Evolutionary conservation across 2,888 invertebrate genomes (phyloP).

Genomic region (Agonopterix heracliana): DNA sequence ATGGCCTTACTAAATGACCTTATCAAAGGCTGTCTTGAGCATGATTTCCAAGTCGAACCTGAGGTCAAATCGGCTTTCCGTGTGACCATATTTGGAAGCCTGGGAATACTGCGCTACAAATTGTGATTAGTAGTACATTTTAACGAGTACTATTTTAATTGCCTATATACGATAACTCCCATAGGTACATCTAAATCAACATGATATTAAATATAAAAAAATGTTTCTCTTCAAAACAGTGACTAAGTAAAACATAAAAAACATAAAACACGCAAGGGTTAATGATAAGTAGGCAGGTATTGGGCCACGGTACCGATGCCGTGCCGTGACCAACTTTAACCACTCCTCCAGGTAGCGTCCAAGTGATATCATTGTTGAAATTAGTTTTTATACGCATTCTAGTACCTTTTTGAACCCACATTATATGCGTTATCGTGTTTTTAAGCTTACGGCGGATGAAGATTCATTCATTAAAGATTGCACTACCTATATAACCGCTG

Average conservation of each 20-base stretch:
- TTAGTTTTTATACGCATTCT: slow-evolving; percentile 1
- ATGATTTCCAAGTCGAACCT: slow-evolving; percentile 30
- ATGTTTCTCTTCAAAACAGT: no score
- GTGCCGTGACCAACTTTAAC: slow-evolving; percentile 27
- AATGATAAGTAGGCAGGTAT: slow-evolving; percentile 16
- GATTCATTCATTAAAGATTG: no score
- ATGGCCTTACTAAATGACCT: slow-evolving; percentile 37
- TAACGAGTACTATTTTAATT: no score
- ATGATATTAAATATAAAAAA: no score
- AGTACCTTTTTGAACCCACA: neutral
- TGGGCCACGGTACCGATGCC: neutral
- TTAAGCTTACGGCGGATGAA: no score
- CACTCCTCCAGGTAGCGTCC: slow-evolving; percentile 43
- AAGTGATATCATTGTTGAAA: slow-evolving; percentile 22
- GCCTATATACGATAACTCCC: no score
- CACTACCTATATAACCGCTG: no score
- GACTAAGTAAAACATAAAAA: slow-evolving; percentile 8
- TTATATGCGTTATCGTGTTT: no score
- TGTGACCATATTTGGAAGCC: slow-evolving; percentile 23
- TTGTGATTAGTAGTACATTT: no score
- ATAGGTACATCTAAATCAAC: no score
- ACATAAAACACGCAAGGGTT: slow-evolving; percentile 15
- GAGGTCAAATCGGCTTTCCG: slow-evolving; percentile 36
- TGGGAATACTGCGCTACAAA: neutral
- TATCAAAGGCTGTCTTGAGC: slow-evolving; percentile 26